Evolutionary conservation across 2,797 vertebrate genomes (phyloP).

Genomic region (Spinibarbus caldwelli): DNA sequence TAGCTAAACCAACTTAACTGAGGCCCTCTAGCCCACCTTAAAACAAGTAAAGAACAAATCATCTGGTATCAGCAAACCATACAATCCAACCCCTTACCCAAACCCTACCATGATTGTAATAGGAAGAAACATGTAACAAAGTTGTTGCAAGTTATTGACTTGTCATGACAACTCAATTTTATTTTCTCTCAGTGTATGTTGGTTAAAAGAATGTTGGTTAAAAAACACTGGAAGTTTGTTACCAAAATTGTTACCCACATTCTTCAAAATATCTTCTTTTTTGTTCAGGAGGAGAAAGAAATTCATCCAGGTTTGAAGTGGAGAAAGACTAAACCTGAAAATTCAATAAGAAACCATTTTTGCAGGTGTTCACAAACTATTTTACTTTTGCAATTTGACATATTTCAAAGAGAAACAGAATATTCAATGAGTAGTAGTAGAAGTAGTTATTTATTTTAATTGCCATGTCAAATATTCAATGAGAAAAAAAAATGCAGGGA

Average conservation of each 20-base stretch:
- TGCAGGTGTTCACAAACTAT: not conserved
- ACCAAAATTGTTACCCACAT: no score
- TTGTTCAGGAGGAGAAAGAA: not conserved
- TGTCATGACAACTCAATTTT: not conserved
- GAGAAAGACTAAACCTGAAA: not conserved
- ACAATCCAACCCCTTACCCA: not conserved
- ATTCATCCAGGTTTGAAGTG: no score
- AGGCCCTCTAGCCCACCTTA: not conserved
- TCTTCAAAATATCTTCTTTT: not conserved
- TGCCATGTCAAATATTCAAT: not conserved
- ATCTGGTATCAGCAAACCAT: not conserved
- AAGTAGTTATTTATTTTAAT: not conserved
- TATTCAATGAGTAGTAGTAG: not conserved
- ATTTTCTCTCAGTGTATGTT: not conserved
- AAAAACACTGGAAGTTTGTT: no score
- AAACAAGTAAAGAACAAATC: not conserved
- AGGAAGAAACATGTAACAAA: not conserved
- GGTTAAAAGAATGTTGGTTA: no score
- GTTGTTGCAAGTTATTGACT: not conserved
- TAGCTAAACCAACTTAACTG: not conserved
- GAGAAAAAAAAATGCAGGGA: not conserved
- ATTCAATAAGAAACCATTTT: not conserved
- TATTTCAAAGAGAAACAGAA: not conserved
- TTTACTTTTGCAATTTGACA: not conserved
- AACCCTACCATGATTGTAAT: not conserved